phyloP scores from a whole-genome alignment of 1,140 invertebrate species.

The Ceratoteleas bidentatus region DNA sequence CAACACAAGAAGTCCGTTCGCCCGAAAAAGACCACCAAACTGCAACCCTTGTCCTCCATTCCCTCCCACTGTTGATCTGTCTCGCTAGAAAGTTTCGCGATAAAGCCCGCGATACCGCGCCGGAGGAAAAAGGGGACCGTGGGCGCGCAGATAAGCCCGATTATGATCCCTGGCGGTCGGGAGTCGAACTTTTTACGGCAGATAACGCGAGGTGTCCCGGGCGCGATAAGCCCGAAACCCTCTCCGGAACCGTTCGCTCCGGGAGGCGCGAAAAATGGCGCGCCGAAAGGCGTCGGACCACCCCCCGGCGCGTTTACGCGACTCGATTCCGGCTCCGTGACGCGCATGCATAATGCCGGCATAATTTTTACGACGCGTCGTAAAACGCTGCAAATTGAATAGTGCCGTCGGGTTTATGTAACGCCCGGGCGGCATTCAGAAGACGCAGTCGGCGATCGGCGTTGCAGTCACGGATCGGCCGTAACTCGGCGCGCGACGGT shows the following conservation, averaged over 20 bases:
- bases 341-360: slow-evolving; percentile 56
- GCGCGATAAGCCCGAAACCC: slow-evolving; percentile 16
- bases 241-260: not conserved
- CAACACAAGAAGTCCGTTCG: not conserved
- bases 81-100: slow-evolving; percentile 75
- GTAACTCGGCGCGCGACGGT: slow-evolving; percentile 60
- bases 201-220: slow-evolving; percentile 72
- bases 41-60: not conserved
- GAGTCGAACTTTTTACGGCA: slow-evolving; percentile 77
- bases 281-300: slow-evolving; percentile 23
- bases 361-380: slow-evolving; percentile 72
- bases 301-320: slow-evolving; percentile 19
- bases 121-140: slow-evolving; percentile 68
- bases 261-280: not conserved
- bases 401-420: slow-evolving; percentile 66
- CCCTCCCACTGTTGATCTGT: slow-evolving; percentile 44
- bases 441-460: slow-evolving; percentile 53
- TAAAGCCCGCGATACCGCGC: slow-evolving; percentile 71
- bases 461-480: slow-evolving; percentile 69
- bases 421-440: slow-evolving; percentile 31
- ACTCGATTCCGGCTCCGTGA: slow-evolving; percentile 38
- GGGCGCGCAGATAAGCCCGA: slow-evolving; percentile 75
- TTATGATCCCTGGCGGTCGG: slow-evolving; percentile 78
- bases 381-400: slow-evolving; percentile 71
- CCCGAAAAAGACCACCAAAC: not conserved